Percentiles rank a stretch among this genome's conserved stretches.
Evolutionary conservation across 1,140 invertebrate species (phyloP).

Genomic region (Fopius arisanus): DNA sequence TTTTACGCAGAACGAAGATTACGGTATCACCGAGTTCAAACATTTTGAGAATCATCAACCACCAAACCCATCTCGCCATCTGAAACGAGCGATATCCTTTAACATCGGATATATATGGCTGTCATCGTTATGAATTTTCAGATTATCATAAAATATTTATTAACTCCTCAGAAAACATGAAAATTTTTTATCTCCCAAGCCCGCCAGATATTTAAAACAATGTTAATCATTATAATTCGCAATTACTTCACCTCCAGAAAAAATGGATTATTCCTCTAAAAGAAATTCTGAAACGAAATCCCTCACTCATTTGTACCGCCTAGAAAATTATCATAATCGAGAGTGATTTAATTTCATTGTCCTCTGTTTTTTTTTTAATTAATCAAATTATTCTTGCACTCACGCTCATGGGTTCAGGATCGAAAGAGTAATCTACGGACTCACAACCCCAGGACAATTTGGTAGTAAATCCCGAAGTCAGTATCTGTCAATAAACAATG

Average conservation of each 20-base stretch:
- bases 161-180: too few species aligned
- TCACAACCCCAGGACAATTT: conserved; percentile 57
- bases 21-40: conserved; percentile 64
- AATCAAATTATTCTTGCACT: conserved; percentile 33
- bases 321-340: too few species aligned
- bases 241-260: too few species aligned
- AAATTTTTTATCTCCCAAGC: too few species aligned
- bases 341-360: too few species aligned
- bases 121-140: background rate
- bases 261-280: too few species aligned
- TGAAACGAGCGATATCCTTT: conserved; percentile 15
- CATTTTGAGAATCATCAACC: conserved; percentile 63
- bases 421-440: conserved; percentile 49
- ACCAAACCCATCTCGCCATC: conserved; percentile 62
- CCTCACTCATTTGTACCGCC: too few species aligned
- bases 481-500: conserved; percentile 43
- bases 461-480: conserved; percentile 55
- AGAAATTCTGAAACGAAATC: too few species aligned
- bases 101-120: too few species aligned
- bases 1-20: conserved; percentile 78
- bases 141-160: background rate
- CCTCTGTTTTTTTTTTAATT: too few species aligned
- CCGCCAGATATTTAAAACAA: too few species aligned
- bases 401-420: conserved; percentile 53
- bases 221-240: too few species aligned